phyloP scores from a whole-genome alignment of 2,113 vertebrate genomes.

The Leucopsar rothschildi region DNA sequence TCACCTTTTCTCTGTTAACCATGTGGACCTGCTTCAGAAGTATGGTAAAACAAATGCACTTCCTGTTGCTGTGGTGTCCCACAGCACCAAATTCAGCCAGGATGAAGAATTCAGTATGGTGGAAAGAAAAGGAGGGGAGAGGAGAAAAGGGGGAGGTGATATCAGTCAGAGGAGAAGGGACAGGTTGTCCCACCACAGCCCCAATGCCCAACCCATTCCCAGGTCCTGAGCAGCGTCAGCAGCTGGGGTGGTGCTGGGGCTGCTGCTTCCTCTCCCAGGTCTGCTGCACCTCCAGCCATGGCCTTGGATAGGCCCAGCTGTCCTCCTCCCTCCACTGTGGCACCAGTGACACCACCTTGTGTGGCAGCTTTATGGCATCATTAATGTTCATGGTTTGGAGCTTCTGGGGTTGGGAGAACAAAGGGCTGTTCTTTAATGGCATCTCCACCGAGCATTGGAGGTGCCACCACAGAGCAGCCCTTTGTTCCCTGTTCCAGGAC shows the following conservation, averaged over 20 bases:
- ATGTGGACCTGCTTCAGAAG: fast-evolving
- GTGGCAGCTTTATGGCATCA: background rate
- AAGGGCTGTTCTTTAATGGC: background rate
- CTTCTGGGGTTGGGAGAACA: background rate
- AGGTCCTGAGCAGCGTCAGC: background rate
- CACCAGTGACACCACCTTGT: background rate
- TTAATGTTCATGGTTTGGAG: background rate
- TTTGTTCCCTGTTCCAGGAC: background rate
- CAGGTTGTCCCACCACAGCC: fast-evolving
- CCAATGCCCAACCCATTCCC: fast-evolving
- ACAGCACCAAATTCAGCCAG: background rate
- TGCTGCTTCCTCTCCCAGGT: background rate
- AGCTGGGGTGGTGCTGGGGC: background rate
- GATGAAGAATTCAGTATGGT: background rate
- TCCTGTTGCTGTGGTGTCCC: fast-evolving
- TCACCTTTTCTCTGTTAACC: background rate
- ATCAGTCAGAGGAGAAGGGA: background rate
- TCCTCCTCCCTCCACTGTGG: background rate
- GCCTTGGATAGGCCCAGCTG: background rate
- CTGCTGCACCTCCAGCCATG: background rate
- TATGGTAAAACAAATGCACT: background rate
- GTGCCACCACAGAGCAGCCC: background rate
- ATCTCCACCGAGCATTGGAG: background rate
- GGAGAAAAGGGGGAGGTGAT: background rate
- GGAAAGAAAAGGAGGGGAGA: background rate